A percentile compares a stretch with the other conserved stretches of the same genome.
These are phyloP conservation scores for Tenebrio molitor DNA, from an alignment of 1,140 invertebrate species.

Conservation along the genomic window DNA sequence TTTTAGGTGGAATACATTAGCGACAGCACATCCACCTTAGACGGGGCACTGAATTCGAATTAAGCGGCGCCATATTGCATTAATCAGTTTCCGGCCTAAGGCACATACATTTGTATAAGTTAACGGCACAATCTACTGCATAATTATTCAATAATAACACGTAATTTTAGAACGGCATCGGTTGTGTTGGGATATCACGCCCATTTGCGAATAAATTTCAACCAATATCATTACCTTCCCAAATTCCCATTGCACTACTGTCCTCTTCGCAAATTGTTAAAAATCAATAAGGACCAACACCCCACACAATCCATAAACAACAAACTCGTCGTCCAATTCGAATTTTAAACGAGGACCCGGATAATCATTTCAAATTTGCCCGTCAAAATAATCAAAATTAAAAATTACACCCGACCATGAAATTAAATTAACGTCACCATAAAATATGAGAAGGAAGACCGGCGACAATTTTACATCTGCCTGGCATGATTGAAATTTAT, in stretches of 20 bases:
- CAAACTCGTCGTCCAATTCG: background rate
- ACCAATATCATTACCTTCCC: conserved; percentile 14
- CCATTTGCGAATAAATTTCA: conserved; percentile 28
- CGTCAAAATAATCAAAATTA: conserved; percentile 16
- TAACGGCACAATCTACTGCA: conserved; percentile 43
- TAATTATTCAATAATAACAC: conserved; percentile 51
- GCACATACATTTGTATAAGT: conserved; percentile 49
- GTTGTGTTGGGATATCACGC: conserved; percentile 25
- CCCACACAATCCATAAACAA: conserved; percentile 4
- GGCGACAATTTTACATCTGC: background rate
- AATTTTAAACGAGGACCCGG: conserved; percentile 2
- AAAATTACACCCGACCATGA: background rate
- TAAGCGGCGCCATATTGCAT: conserved; percentile 51
- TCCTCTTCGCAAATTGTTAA: background rate
- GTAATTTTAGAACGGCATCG: conserved; percentile 45
- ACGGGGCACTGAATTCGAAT: conserved; percentile 50
- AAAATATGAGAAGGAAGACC: background rate
- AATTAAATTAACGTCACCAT: background rate
- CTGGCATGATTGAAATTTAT: conserved; percentile 9
- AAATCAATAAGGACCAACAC: conserved; percentile 11
- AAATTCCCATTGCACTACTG: background rate
- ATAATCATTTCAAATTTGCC: background rate
- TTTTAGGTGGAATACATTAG: conserved; percentile 49
- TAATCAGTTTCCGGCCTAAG: conserved; percentile 52
- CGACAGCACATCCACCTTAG: conserved; percentile 42